Base-by-base conservation (phyloP, 2,888 invertebrate species). In the Hirtodrosophila confusa region DNA sequence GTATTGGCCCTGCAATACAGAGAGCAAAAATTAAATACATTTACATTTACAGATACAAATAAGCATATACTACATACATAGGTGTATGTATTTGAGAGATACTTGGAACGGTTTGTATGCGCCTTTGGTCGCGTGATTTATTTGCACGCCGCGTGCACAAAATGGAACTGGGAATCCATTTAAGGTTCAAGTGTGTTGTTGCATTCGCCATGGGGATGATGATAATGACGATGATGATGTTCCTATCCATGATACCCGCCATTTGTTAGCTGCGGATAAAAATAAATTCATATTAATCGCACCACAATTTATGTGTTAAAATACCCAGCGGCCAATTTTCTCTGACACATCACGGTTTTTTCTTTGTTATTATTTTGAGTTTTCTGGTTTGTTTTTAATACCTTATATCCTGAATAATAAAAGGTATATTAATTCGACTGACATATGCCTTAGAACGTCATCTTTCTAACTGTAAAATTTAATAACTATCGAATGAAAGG, bases 151-250 rank as follows among this genome's bases (percentile, higher is more conserved):
- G 64, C 66, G 87, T 69, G 72, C 57, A 67, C 72, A 87, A 86
- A 17, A 86, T 87, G 75, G 82, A 63, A 66, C 64, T 70, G 79
- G 69, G 79, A 87, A 79, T 79, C 74, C 76, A 85, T 82, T 84
- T 68, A 80, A 63, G 63, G 69, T 68, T 74, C 83, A 78, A 86
- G 68, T 75, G 64, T 79, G 69, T 68, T 58, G 69, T 54, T 84
- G 69, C 85, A 75, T 65, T 63, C 54, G 56, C 50, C 35, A 45
- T 37, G 9, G 35, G 11, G 40, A 27, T 43, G 24, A 12, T 17
- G 11, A 10, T 67, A 45, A 43, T 51, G 54, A 39, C 73, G 24
- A 66, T 75, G 41, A 63, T 47, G 39, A n/a, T 54, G 9, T 40
- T 39, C 10, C 33, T 54, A 62, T 31, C 17, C 17, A 17, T 17